These are phyloP conservation scores for Nasonovia ribisnigri DNA, from an alignment of 2,888 invertebrate species.

Conservation along the genomic window DNA sequence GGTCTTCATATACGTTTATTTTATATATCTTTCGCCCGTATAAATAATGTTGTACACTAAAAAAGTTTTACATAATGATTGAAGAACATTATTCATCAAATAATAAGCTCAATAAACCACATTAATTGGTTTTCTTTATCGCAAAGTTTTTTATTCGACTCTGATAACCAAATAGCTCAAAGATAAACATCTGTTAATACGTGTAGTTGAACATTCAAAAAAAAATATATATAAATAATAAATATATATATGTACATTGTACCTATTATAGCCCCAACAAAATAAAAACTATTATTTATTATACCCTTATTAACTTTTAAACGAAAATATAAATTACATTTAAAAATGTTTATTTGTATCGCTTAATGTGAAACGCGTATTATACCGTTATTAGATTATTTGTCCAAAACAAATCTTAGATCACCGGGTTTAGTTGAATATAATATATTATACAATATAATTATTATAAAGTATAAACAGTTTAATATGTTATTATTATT, in stretches of 20 bases:
- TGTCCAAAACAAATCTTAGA: neutral
- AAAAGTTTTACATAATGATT: slow-evolving; percentile 12
- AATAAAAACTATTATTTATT: slow-evolving; percentile 38
- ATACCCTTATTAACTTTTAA: neutral
- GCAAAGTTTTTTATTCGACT: neutral
- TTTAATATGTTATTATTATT: neutral
- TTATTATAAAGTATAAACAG: neutral
- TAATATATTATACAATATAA: neutral
- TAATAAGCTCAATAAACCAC: slow-evolving; percentile 1
- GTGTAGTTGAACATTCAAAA: slow-evolving; percentile 21
- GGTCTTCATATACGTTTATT: neutral
- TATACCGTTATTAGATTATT: neutral
- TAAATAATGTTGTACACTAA: slow-evolving; percentile 29
- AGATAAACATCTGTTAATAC: slow-evolving; percentile 37
- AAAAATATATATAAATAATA: neutral
- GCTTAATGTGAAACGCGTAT: neutral
- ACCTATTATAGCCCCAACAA: neutral
- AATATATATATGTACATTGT: too few relatives aligned
- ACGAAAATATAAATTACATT: slow-evolving; percentile 34
- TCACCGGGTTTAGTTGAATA: neutral
- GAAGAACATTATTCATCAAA: slow-evolving; percentile 18
- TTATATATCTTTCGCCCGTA: slow-evolving; percentile 18
- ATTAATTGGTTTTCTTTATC: slow-evolving; percentile 46
- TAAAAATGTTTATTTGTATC: slow-evolving; percentile 21
- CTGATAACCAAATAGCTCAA: slow-evolving; percentile 49